Conservation (phyloP, 2,113 vertebrate species). For the Nymphicus hollandicus region DNA sequence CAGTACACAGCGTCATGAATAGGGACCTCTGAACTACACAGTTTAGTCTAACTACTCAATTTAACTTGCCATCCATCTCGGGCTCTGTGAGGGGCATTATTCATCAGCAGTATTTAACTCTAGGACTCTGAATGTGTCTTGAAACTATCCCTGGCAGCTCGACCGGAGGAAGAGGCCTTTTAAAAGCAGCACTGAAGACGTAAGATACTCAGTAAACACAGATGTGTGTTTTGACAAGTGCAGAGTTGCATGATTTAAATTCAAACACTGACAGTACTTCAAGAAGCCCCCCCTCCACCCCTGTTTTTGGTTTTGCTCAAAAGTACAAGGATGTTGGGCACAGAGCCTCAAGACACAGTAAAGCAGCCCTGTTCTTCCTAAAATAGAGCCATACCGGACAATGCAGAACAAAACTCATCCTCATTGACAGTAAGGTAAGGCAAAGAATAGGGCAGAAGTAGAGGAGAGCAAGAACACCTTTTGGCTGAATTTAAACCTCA, state of each 20-base stretch:
- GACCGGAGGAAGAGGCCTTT: neutral
- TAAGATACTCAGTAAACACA: neutral
- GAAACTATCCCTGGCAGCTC: neutral
- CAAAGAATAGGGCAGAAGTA: neutral
- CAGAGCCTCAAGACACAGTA: neutral
- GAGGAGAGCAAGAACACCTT: neutral
- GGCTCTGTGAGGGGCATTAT: neutral
- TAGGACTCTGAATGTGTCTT: neutral
- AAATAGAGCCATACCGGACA: neutral
- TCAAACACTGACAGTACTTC: neutral
- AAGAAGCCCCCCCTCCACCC: accelerated
- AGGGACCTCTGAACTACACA: neutral
- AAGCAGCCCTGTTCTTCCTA: neutral
- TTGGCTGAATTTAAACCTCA: neutral
- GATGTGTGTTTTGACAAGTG: neutral
- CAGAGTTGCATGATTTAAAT: neutral
- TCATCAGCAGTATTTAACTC: neutral
- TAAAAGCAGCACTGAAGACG: neutral
- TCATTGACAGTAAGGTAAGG: neutral
- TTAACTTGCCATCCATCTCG: neutral
- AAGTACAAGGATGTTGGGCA: neutral
- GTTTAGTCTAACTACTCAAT: neutral
- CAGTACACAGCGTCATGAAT: neutral
- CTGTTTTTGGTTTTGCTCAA: accelerated
- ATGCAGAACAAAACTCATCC: neutral